Evolutionary conservation across 2,888 invertebrate species (phyloP).

Genomic region (Cephus pulcher): DNA sequence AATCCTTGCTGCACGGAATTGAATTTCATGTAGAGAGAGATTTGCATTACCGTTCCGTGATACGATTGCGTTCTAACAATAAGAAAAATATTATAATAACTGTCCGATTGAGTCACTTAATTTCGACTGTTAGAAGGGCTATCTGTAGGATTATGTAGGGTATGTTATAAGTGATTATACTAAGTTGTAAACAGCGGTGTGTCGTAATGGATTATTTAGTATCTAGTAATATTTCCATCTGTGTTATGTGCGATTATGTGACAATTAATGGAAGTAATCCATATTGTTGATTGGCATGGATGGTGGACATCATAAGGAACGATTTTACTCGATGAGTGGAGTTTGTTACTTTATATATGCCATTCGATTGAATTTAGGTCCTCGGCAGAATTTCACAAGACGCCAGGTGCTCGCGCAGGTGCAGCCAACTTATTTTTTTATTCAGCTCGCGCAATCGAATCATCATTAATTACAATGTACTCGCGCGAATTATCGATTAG

Average conservation of each 20-base stretch:
- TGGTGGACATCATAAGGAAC: too few species aligned
- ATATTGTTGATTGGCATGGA: neutral
- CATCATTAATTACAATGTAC: slow-evolving; percentile 22
- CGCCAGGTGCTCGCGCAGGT: slow-evolving; percentile 15
- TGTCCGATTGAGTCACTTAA: neutral
- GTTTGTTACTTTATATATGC: neutral
- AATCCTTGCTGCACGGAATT: neutral
- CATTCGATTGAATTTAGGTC: slow-evolving; percentile 10
- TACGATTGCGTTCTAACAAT: neutral
- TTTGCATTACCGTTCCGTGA: neutral
- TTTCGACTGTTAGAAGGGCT: neutral
- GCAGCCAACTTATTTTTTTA: slow-evolving; percentile 5
- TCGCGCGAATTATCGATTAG: slow-evolving; percentile 13
- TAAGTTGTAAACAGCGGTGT: neutral
- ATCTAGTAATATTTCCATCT: too few species aligned
- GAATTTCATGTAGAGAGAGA: neutral
- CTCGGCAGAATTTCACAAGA: slow-evolving; percentile 16
- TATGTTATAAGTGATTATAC: neutral
- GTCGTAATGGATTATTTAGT: too few species aligned
- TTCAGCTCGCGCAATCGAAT: slow-evolving; percentile 10
- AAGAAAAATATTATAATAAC: neutral
- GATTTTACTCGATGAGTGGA: neutral
- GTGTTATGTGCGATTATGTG: neutral
- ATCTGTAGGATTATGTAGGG: neutral
- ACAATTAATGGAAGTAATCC: neutral